A percentile compares a stretch with the other conserved stretches of the same genome.
phyloP scores from a whole-genome alignment of 2,113 vertebrate genomes.

The Lontra canadensis region DNA sequence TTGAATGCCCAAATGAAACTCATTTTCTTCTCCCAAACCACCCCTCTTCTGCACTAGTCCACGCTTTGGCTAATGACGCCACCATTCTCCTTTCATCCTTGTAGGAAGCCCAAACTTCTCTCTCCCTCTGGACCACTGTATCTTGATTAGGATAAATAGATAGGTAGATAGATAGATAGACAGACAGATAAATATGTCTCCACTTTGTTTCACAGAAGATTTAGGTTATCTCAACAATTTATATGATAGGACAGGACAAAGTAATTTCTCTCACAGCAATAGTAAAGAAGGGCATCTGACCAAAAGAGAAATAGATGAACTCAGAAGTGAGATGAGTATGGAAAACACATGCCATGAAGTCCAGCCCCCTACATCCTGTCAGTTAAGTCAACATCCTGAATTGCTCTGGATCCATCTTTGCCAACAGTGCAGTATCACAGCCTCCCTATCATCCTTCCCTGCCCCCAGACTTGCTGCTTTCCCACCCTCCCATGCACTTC shows the following conservation, averaged over 20 bases:
- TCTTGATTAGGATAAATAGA: not conserved
- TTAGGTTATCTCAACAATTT: not conserved
- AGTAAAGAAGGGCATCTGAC: not conserved
- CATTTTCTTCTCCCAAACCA: conserved; percentile 46
- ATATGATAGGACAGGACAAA: not conserved
- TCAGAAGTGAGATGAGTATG: not conserved
- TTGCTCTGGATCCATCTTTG: conserved; percentile 31
- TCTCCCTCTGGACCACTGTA: not conserved
- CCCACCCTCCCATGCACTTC: not conserved
- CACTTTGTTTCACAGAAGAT: conserved; percentile 12
- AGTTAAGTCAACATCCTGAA: conserved; percentile 14
- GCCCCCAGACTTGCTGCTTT: not conserved
- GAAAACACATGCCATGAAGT: not conserved
- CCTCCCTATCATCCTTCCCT: not conserved
- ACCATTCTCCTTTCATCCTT: not conserved
- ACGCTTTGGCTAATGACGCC: not conserved
- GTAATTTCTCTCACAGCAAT: not conserved
- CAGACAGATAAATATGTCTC: not conserved
- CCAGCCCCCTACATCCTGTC: not conserved
- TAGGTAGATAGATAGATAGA: not conserved
- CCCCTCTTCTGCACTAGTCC: not conserved
- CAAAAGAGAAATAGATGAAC: conserved; percentile 3
- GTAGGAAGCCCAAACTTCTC: not conserved
- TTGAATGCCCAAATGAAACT: conserved; percentile 46
- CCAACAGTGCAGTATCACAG: not conserved